Base-by-base conservation (phyloP, 2,113 vertebrate genomes). In the Gnathonemus echidnorhynchus region DNA sequence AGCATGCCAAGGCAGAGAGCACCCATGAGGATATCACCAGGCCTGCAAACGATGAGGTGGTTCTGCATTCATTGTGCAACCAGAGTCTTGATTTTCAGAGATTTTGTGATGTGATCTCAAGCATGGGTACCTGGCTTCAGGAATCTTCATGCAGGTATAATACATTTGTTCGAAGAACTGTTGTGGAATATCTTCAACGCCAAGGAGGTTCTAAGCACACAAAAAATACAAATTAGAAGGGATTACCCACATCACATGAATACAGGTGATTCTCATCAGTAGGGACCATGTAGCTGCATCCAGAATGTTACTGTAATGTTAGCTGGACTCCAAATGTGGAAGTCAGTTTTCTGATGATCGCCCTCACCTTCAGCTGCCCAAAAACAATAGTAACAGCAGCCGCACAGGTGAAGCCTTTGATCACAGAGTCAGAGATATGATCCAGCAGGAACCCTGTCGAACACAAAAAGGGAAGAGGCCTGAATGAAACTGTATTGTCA, bases 331-430 rank as follows among this genome's bases (percentile, higher is more conserved):
- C 31, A 74, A 62, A 19, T 15, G 42, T 11, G 46, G 46, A 48
- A 21, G 83, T 21, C 83, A 15, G 3, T 8, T 27, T 15, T 50
- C 11, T 19, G 2, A 19, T 7, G 1, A 39, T 39, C 5, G 90
- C 9, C 56, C 93, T 94, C 88, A 99, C 98, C 97, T 99, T 99
- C 91, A 99, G 90, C 94, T 99, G 98, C 35, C 96, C 97, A 52
- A 99, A 98, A 91, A 97, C 96, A 1, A 99, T 99, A 66, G 97
- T 99, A 92, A 99, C 21, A 0, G 98, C 95, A 6, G 98, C 98
- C 50, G 98, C 97, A 0, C 96, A 98, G 0, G 98, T 99, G 92
- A 99, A 99, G 0, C 98, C 98, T 93, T 97, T 99, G 91, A 99
- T 97, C 66, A 99, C 98, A 0, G 98, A 98, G 90, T 91, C 97